Conservation (phyloP, 2,888 invertebrate genomes). For the Schizaphis graminum region DNA sequence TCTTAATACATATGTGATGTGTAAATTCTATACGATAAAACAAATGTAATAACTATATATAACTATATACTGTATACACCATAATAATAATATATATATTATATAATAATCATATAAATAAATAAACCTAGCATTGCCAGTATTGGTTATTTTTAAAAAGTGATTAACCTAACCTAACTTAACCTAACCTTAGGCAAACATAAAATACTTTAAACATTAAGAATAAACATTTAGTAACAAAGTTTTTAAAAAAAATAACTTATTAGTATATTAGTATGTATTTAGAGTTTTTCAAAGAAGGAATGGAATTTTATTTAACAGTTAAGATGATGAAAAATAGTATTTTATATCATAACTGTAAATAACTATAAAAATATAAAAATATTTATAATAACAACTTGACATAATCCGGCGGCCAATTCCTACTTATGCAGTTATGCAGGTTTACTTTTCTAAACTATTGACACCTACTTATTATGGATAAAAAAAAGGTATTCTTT, state of each 20-base stretch:
- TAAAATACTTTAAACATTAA: not conserved
- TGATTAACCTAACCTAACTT: too few species aligned
- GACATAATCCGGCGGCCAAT: not conserved
- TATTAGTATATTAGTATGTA: not conserved
- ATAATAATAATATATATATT: too few species aligned
- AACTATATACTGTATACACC: too few species aligned
- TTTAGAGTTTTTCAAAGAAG: not conserved
- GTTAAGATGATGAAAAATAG: not conserved
- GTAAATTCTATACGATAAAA: too few species aligned
- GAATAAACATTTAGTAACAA: not conserved
- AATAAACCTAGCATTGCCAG: not conserved
- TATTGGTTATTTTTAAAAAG: not conserved
- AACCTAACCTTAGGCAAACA: not conserved
- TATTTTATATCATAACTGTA: not conserved
- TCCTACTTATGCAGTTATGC: not conserved
- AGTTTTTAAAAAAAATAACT: not conserved
- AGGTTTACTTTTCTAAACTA: not conserved
- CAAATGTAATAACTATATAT: too few species aligned
- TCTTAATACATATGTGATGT: too few species aligned
- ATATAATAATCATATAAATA: not conserved
- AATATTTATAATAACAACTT: not conserved
- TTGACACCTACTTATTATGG: not conserved
- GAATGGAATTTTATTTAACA: not conserved
- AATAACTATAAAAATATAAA: not conserved
- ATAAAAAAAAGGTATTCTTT: not conserved